Evolutionary conservation across 2,888 invertebrate species (phyloP).

Genomic region (Vandiemenella viatica): DNA sequence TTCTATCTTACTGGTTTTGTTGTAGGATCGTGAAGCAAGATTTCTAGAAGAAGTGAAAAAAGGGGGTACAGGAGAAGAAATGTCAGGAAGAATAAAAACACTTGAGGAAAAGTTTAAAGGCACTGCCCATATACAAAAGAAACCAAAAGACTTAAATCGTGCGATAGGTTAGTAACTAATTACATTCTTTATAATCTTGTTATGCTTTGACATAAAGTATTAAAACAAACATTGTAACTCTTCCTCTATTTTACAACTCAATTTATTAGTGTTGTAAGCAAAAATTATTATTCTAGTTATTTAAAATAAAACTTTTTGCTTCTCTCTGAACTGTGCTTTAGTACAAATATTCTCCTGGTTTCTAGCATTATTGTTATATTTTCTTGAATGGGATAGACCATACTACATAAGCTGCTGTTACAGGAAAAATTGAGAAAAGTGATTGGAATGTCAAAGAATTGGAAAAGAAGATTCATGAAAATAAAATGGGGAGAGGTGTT

Average conservation of each 20-base stretch:
- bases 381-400: too few species aligned
- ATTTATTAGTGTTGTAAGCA: too few species aligned
- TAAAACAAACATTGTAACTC: too few species aligned
- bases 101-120: constrained; percentile 66
- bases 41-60: constrained; percentile 24
- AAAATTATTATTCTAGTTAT: too few species aligned
- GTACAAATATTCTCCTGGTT: too few species aligned
- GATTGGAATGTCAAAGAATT: constrained; percentile 88
- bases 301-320: too few species aligned
- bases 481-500: constrained; percentile 47
- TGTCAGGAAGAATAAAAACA: constrained; percentile 47
- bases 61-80: constrained; percentile 36
- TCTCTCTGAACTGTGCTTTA: too few species aligned
- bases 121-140: constrained; percentile 45
- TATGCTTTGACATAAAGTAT: neutral
- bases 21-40: constrained; percentile 33
- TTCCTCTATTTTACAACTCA: too few species aligned
- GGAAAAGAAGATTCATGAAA: constrained; percentile 74
- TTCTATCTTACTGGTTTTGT: too few species aligned
- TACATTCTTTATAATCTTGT: neutral
- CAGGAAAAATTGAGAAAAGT: constrained; percentile 66
- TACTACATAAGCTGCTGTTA: too few species aligned
- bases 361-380: too few species aligned
- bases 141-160: constrained; percentile 71
- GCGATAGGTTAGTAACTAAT: constrained; percentile 46